Conservation (phyloP, 2,797 vertebrate genomes). For the Pygocentrus nattereri region DNA sequence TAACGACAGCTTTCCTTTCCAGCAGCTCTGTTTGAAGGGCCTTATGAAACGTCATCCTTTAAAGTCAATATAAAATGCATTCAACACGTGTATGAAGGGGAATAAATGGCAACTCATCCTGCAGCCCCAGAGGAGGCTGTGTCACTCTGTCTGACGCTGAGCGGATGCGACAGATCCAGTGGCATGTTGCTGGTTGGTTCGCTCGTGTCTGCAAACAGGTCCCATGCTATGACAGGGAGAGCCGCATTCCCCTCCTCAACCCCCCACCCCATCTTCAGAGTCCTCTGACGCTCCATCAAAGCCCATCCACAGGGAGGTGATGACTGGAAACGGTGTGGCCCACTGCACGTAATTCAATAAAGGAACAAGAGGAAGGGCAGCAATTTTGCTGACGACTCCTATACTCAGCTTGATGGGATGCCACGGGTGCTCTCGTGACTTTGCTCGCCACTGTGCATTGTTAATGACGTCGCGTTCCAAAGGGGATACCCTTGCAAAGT, state of each 20-base stretch:
- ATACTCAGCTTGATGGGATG: conserved; percentile 36
- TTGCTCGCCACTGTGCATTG: background rate
- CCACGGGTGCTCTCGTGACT: conserved; percentile 20
- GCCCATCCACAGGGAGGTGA: conserved; percentile 5
- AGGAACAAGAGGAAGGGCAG: conserved; percentile 35
- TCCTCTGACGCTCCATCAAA: conserved; percentile 7
- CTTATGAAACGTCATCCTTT: background rate
- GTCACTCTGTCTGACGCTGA: conserved; percentile 50
- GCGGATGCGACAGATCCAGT: conserved; percentile 48
- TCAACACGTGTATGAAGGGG: conserved; percentile 32
- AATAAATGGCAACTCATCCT: conserved; percentile 45
- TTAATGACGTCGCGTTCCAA: background rate
- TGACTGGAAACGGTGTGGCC: conserved; percentile 20
- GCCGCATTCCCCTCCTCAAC: background rate
- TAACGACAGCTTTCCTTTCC: background rate
- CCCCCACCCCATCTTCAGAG: conserved; percentile 1
- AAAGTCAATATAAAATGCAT: conserved; percentile 33
- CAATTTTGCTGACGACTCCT: conserved; percentile 15
- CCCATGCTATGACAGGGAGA: conserved; percentile 35
- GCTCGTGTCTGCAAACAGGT: conserved; percentile 46
- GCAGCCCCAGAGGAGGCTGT: conserved; percentile 44
- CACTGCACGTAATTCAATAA: conserved; percentile 48
- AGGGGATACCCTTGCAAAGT: background rate
- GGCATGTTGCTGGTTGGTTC: conserved; percentile 47
- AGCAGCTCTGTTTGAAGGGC: background rate